phyloP scores from a whole-genome alignment of 2,797 vertebrate species.

The Coracias cyanogaster region DNA sequence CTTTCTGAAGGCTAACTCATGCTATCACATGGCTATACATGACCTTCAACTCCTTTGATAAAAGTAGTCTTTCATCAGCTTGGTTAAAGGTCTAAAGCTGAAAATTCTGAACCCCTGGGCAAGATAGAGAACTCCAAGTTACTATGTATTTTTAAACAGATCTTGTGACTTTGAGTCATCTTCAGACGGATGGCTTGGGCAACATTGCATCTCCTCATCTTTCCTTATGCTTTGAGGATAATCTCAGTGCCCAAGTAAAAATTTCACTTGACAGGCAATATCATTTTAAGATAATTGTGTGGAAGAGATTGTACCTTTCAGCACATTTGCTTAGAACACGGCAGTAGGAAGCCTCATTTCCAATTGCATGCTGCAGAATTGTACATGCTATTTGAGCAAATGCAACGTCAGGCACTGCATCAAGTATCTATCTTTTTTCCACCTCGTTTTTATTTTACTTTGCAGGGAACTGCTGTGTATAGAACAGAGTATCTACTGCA shows the following conservation, averaged over 20 bases:
- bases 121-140: not conserved
- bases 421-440: not conserved
- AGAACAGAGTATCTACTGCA: not conserved
- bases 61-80: slow-evolving; percentile 3
- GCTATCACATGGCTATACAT: not conserved
- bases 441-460: not conserved
- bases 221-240: not conserved
- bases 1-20: not conserved
- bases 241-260: not conserved
- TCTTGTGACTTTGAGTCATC: slow-evolving; percentile 34
- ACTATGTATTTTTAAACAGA: not conserved
- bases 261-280: not conserved
- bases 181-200: not conserved
- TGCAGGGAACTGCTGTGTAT: not conserved
- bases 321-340: not conserved
- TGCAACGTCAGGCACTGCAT: not conserved
- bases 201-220: not conserved
- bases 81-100: slow-evolving; percentile 7
- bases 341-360: not conserved
- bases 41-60: not conserved
- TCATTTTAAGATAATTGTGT: not conserved
- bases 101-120: not conserved
- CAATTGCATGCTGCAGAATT: not conserved
- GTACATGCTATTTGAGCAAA: not conserved
- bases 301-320: not conserved